These are phyloP conservation scores for Papilio gigon DNA, from an alignment of 2,888 invertebrate genomes.

Conservation along the genomic window DNA sequence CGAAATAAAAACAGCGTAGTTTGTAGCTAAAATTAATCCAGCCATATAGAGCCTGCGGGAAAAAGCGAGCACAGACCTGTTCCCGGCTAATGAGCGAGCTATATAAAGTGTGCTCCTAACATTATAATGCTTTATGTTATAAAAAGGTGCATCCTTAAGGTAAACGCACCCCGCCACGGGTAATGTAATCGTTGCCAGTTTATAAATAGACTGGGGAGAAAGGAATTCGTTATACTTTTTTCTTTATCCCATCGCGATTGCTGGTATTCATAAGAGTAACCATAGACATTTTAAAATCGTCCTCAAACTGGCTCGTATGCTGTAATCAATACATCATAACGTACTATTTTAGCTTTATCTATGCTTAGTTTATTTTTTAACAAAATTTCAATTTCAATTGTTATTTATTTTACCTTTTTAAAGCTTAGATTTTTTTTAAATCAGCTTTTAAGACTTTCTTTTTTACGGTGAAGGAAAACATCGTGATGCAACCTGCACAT, in stretches of 20 bases:
- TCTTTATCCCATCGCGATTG: slow-evolving; percentile 45
- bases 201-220: slow-evolving; percentile 54
- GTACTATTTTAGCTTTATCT: no score
- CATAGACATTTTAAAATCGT: slow-evolving; percentile 29
- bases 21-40: slow-evolving; percentile 33
- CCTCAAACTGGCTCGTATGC: not conserved
- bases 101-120: slow-evolving; percentile 55
- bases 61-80: slow-evolving; percentile 51
- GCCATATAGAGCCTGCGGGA: slow-evolving; percentile 44
- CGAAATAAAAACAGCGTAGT: slow-evolving; percentile 5
- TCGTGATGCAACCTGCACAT: no score
- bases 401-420: no score
- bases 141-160: slow-evolving; percentile 54
- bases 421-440: no score
- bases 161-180: slow-evolving; percentile 52
- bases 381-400: no score
- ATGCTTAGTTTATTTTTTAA: no score
- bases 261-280: slow-evolving; percentile 44
- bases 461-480: no score
- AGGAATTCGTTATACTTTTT: slow-evolving; percentile 56
- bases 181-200: slow-evolving; percentile 49
- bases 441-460: no score
- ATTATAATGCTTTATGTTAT: slow-evolving; percentile 52
- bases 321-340: not conserved
- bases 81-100: slow-evolving; percentile 55